Base-by-base conservation (phyloP, 2,888 invertebrate genomes). In the Xestobium rufovillosum region DNA sequence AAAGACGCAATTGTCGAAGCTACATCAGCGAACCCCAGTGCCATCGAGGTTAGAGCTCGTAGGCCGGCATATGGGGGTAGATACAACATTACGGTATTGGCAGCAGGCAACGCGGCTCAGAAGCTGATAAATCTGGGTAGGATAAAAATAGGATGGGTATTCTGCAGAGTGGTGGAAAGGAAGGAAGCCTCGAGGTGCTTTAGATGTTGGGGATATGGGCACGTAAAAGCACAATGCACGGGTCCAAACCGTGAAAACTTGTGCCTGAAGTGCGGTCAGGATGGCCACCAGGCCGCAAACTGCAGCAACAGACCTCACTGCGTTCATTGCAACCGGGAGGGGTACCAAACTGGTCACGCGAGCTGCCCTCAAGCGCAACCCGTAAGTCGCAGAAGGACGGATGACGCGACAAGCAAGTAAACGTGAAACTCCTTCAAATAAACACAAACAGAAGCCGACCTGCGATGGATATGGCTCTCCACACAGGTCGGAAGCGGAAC, bases 121-220 rank as follows among this genome's bases (percentile, higher is more conserved):
- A 37, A 23, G 28, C 40, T 8, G 32, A 38, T 14, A 34, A 13
- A 35, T 6, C 11, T 12, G 14, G 37, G 28, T 19, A 13, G 8
- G 26, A 26, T 43, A 12, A 31, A 31, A 14, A 38, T 41, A 8
- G 43, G 38, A 12, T 42, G 41, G 38, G 19, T 14, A n/a, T 11
- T 11, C 2, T 43, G 43, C 19, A 34, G 39, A 12, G 26, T 43
- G 4, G 10, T 14, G 8, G 39, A 43, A 13, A 27, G 35, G 14
- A 14, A 26, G 16, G 14, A 6, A 6, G 38, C 34, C 9, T 9
- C 12, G 9, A 38, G 16, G 28, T 43, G 43, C 16, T 31, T 30
- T 8, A 33, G 38, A 9, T 43, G 35, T 17, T 43, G 29, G 35
- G 30, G 26, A 15, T 3, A 31, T 2, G 43, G 42, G 0, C 35